phyloP scores from a whole-genome alignment of 2,888 invertebrate species.

The Hermodice carunculata region DNA sequence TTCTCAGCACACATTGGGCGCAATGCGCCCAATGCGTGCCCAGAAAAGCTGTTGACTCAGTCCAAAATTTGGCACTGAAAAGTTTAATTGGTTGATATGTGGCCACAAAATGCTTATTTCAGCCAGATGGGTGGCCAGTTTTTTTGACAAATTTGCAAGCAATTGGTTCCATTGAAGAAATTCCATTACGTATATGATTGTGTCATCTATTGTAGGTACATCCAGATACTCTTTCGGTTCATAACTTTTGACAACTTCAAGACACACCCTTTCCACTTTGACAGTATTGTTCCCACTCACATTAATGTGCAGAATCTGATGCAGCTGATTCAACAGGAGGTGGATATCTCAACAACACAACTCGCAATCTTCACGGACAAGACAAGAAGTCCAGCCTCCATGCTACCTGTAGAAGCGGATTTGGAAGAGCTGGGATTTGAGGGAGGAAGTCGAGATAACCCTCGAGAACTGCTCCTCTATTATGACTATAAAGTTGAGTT shows the following conservation, averaged over 20 bases:
- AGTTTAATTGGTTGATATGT: no score
- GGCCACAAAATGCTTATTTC: no score
- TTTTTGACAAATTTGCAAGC: no score
- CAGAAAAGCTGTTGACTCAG: no score
- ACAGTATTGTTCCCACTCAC: slow-evolving; percentile 57
- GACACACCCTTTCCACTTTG: slow-evolving; percentile 59
- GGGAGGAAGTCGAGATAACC: slow-evolving; percentile 54
- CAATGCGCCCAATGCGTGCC: no score
- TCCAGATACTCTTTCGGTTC: slow-evolving; percentile 52
- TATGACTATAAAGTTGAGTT: slow-evolving; percentile 67
- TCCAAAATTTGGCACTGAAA: no score
- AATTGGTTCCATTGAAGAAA: no score
- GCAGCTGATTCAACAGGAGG: slow-evolving; percentile 54
- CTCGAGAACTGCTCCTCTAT: slow-evolving; percentile 55
- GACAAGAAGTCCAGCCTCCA: slow-evolving; percentile 50
- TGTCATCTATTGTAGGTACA: slow-evolving; percentile 53
- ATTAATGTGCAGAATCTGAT: slow-evolving; percentile 55
- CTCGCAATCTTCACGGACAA: slow-evolving; percentile 61
- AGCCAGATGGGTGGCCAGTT: no score
- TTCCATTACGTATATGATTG: no score
- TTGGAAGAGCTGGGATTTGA: slow-evolving; percentile 59
- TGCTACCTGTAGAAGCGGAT: slow-evolving; percentile 49
- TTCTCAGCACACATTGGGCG: no score
- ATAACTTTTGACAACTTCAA: slow-evolving; percentile 61
- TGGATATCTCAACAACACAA: slow-evolving; percentile 55